These are phyloP conservation scores for Chaetura pelagica DNA, from an alignment of 2,113 vertebrate genomes.

Conservation along the genomic window DNA sequence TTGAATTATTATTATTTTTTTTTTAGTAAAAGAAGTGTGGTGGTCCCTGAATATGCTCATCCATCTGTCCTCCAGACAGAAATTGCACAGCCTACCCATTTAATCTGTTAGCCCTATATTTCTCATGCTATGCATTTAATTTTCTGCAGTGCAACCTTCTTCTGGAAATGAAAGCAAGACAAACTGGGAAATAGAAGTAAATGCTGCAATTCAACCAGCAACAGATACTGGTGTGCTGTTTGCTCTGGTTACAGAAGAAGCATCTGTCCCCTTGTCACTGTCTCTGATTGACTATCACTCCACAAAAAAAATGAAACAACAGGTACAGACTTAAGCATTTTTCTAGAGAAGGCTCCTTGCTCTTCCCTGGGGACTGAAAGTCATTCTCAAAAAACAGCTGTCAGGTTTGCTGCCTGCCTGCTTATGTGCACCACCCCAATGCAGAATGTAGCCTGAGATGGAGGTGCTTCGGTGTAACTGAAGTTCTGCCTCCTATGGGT, in stretches of 20 bases:
- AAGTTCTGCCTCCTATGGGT: neutral
- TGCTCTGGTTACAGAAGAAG: conserved; percentile 83
- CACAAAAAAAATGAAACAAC: conserved; percentile 83
- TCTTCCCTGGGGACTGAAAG: neutral
- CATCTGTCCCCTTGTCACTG: conserved; percentile 84
- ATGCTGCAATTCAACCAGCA: conserved; percentile 84
- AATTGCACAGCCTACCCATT: neutral
- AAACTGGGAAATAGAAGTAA: conserved; percentile 83
- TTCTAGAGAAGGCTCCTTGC: neutral
- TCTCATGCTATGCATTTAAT: neutral
- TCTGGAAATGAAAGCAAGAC: conserved; percentile 62
- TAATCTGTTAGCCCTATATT: neutral
- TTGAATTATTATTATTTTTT: neutral
- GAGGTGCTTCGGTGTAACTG: neutral
- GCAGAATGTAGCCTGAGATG: neutral
- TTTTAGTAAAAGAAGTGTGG: neutral
- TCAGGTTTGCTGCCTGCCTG: neutral
- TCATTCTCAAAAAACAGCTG: neutral
- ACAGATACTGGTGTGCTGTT: conserved; percentile 89
- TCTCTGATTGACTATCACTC: conserved; percentile 90
- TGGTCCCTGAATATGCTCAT: neutral
- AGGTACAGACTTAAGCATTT: conserved; percentile 78
- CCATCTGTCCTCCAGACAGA: neutral
- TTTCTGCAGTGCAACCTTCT: conserved; percentile 56
- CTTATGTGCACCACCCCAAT: neutral